Evolutionary conservation across 1,140 invertebrate genomes (phyloP), one percentile per base, ranked within the genome.

Genomic region (Apolygus lucorum): DNA sequence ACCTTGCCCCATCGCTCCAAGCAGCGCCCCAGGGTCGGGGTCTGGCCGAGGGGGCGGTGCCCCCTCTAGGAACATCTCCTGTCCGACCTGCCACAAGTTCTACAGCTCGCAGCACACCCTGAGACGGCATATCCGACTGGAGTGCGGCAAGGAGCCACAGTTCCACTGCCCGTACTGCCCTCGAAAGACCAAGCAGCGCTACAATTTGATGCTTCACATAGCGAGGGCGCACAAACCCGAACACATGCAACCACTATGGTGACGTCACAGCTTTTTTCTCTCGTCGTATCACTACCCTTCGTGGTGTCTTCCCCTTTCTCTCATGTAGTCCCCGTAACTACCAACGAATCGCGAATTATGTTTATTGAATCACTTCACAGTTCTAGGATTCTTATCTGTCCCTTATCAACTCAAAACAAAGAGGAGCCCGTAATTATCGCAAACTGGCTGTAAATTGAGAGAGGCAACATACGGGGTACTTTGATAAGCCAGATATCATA

Each of bases 21-120:
- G 8, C 8, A n/a, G n/a, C n/a, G n/a, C n/a, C n/a, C 34, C 34
- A 11, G 34, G 34, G 8, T 59, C 54, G 4, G 54, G 54, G 28
- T 26, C 26, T 2, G 28, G 64, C 2, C 26, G 64, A 28, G 14
- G 64, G 11, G 64, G 64, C 14, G 27, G 27, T 21, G 28, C 64
- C 2, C n/a, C 26, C 1, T 34, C 27, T 26, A 27, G 64, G n/a
- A 66, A 59, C 69, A 72, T 72, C 28, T 63, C 34, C 34, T 87
- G 85, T 75, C 80, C 81, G 11, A 83, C 81, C 24, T 83, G 81
- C 74, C 76, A 78, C 64, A 83, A 84, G 73, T 76, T 75, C 1
- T 85, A 84, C 72, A 79, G 78, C 0, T 79, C 80, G 73, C 74
- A 81, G 21, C 78, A 81, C 59, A 83, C 83, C 71, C 78, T 84